Percentiles rank a stretch among this genome's conserved stretches.
Evolutionary conservation across 92 coral and sea anemone genomes (phyloP).

Genomic region (Micromussa lordhowensis): DNA sequence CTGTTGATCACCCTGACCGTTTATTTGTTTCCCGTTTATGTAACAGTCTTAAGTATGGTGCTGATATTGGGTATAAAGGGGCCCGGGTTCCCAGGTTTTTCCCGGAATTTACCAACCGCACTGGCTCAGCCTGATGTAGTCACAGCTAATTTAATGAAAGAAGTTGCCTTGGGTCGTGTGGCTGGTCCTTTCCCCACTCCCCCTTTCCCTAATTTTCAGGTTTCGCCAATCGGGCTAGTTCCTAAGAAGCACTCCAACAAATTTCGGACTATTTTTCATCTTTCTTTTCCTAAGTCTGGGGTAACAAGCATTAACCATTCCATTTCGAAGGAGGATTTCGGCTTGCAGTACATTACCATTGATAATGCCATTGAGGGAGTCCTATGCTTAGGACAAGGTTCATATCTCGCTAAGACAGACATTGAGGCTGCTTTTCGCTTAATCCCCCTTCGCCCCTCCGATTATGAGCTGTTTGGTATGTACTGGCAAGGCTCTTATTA

Average conservation of each 20-base stretch:
- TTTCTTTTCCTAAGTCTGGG: constrained; percentile 64
- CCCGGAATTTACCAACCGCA: constrained; percentile 54
- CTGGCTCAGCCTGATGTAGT: constrained; percentile 39
- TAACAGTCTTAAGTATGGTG: constrained; percentile 17
- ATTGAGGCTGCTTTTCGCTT: constrained; percentile 63
- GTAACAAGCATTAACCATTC: constrained; percentile 54
- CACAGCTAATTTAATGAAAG: constrained; percentile 45
- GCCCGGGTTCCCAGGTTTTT: constrained; percentile 35
- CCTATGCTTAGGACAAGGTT: constrained; percentile 24
- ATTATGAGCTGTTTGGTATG: constrained; percentile 66
- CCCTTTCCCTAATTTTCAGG: constrained; percentile 69
- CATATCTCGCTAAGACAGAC: constrained; percentile 64
- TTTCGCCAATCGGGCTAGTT: constrained; percentile 71
- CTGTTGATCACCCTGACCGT: constrained; percentile 56
- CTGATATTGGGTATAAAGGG: constrained; percentile 37
- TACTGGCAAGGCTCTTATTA: constrained; percentile 58
- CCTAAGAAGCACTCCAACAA: constrained; percentile 73
- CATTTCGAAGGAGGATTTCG: constrained; percentile 52
- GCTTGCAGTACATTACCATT: constrained; percentile 58
- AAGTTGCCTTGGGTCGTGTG: constrained; percentile 62
- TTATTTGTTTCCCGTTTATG: constrained; percentile 31
- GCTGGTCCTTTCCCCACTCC: constrained; percentile 70
- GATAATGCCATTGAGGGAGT: constrained; percentile 58
- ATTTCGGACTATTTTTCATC: constrained; percentile 68
- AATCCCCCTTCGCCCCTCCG: no score